Evolutionary conservation across 1,140 invertebrate species (phyloP).

Genomic region (Drosophila pectinifera): DNA sequence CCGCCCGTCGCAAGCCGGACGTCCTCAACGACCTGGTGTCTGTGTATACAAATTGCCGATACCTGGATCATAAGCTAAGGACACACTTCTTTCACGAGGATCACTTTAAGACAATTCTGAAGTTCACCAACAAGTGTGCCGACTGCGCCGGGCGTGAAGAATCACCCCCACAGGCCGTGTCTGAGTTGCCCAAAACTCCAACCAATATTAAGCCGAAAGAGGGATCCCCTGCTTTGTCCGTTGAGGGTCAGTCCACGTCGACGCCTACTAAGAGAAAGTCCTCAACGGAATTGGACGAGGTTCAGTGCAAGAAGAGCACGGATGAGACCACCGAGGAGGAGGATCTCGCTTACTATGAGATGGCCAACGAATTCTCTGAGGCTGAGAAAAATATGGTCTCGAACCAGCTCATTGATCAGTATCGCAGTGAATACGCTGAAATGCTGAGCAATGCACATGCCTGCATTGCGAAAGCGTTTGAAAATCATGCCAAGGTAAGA

Average conservation of each 20-base stretch:
- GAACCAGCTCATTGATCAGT: conserved; percentile 43
- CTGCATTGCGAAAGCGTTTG: conserved; percentile 51
- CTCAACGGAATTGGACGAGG: conserved; percentile 57
- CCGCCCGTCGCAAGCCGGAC: conserved; percentile 88
- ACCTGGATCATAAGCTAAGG: conserved; percentile 92
- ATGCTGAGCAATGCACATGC: conserved; percentile 37
- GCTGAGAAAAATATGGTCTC: conserved; percentile 17
- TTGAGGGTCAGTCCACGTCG: conserved; percentile 19
- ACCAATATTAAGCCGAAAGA: neutral
- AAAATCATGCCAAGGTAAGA: conserved; percentile 47
- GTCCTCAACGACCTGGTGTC: conserved; percentile 86
- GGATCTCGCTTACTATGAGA: neutral
- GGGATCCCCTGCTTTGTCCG: neutral
- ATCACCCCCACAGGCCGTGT: neutral
- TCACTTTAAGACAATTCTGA: conserved; percentile 50
- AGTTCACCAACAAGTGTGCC: neutral
- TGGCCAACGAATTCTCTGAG: conserved; percentile 2
- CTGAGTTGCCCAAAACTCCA: neutral
- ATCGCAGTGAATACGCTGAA: conserved; percentile 35
- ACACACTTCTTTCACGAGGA: conserved; percentile 94
- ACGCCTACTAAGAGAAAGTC: conserved; percentile 71
- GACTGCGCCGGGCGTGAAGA: neutral
- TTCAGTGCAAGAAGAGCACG: conserved; percentile 64
- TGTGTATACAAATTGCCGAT: conserved; percentile 94
- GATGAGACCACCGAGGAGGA: conserved; percentile 31